Evolutionary conservation across 1,140 invertebrate species (phyloP), one percentile per base, ranked within the genome.

Genomic region (Calycopis cecrops): DNA sequence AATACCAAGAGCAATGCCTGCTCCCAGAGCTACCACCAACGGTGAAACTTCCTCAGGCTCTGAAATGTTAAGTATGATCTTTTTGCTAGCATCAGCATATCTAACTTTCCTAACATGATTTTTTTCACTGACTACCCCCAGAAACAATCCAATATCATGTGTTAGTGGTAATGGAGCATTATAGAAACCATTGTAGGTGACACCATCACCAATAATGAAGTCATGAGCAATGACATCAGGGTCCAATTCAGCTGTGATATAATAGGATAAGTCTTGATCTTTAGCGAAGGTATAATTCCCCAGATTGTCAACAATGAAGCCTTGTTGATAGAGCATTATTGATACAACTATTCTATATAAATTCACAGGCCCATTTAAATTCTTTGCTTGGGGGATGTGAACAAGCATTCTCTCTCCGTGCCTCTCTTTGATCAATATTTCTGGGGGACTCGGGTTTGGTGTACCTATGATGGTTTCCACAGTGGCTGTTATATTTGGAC

Each of bases 131-230:
- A 94, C 89, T 38, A 95, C 79, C 9, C 93, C 94, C 44, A 96
- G 71, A 44, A 93, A 92, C 6, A 97, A 89, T 60, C 93, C 91
- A 63, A 94, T 92, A 67, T 92, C 88, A 62, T 85, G 84, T 12
- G 90, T 87, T 37, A 90, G 73, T 40, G 92, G 85, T 16, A 97
- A 76, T 1, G 94, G 95, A 9, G 92, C 92, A 88, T 98, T 98
- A 54, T 91, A 92, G 75, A 92, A 97, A 0, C 91, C 91, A 59
- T 93, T 93, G 73, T 96, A 95, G 6, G 85, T 91, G 51, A 86
- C 88, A 16, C 91, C 91, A 87, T 97, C 92, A 10, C 96, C 96
- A 44, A 98, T 91, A 4, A 90, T 87, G 87, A 97, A 97, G 17
- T 89, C 86, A 69, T 86, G 70, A 57, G 87, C 88, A 57, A 87